Conservation (phyloP, 2,888 invertebrate genomes). For the Harmothoe impar region DNA sequence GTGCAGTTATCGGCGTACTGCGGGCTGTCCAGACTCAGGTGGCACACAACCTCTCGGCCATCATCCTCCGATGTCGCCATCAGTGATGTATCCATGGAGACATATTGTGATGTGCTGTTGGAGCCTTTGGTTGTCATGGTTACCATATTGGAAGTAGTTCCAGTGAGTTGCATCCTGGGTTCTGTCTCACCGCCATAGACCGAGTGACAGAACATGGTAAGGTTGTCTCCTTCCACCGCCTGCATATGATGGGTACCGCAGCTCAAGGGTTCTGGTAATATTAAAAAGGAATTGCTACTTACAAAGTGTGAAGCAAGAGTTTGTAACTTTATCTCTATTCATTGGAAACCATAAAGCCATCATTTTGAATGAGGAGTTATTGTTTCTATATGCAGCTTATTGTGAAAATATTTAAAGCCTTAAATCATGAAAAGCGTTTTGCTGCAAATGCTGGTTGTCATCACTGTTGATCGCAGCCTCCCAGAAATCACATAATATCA, state of each 20-base stretch:
- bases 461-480: too few relatives aligned
- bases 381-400: too few relatives aligned
- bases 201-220: constrained; percentile 17
- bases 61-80: constrained; percentile 36
- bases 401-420: too few relatives aligned
- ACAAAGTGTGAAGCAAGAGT: too few relatives aligned
- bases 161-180: not conserved
- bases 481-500: too few relatives aligned
- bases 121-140: not conserved
- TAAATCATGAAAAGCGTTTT: too few relatives aligned
- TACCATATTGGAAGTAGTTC: not conserved
- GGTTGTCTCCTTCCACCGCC: constrained; percentile 2
- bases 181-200: not conserved
- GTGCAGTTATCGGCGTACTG: constrained; percentile 35
- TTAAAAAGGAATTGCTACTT: too few relatives aligned
- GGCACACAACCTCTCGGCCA: not conserved
- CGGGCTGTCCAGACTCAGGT: not conserved
- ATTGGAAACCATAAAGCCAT: too few relatives aligned
- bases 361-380: too few relatives aligned
- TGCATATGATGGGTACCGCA: not conserved
- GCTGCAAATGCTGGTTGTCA: too few relatives aligned
- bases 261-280: not conserved
- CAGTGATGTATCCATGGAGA: constrained; percentile 25
- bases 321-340: too few relatives aligned
- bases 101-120: not conserved